Conservation (phyloP, 2,888 invertebrate genomes). For the Sussaba pulchella region DNA sequence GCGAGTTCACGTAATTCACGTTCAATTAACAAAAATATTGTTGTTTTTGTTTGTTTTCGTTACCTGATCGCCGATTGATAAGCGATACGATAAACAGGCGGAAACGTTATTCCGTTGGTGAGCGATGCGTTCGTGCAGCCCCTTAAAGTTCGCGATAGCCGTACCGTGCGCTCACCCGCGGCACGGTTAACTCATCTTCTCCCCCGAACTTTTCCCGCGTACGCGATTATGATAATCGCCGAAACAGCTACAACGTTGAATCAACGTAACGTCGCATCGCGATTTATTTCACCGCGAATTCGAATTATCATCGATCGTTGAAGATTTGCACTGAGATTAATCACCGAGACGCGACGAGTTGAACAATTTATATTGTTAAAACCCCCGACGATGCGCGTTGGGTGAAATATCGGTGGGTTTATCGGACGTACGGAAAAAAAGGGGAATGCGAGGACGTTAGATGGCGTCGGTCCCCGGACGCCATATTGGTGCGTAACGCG, state of each 20-base stretch:
- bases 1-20: no score
- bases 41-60: no score
- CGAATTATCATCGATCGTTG: no score
- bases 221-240: conserved; percentile 43
- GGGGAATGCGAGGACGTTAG: conserved; percentile 83
- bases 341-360: conserved; percentile 44
- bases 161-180: conserved; percentile 72
- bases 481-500: conserved; percentile 68
- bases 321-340: conserved; percentile 26
- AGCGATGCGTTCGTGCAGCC: conserved; percentile 29
- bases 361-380: conserved; percentile 61
- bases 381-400: conserved; percentile 68
- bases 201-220: conserved; percentile 72
- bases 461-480: conserved; percentile 83
- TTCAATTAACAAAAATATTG: no score
- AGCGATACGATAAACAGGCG: no score
- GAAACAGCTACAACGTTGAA: conserved; percentile 61
- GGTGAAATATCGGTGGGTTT: conserved; percentile 75
- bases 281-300: conserved; percentile 13
- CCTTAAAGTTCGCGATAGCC: conserved; percentile 33
- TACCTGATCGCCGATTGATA: no score
- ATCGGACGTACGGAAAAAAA: conserved; percentile 78
- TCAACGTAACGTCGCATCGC: conserved; percentile 57
- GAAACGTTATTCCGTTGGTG: conserved; percentile 5
- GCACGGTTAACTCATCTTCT: conserved; percentile 81